Evolutionary conservation across 64 coral and sea anemone genomes (phyloP).

Genomic region (Montipora efflorescens): DNA sequence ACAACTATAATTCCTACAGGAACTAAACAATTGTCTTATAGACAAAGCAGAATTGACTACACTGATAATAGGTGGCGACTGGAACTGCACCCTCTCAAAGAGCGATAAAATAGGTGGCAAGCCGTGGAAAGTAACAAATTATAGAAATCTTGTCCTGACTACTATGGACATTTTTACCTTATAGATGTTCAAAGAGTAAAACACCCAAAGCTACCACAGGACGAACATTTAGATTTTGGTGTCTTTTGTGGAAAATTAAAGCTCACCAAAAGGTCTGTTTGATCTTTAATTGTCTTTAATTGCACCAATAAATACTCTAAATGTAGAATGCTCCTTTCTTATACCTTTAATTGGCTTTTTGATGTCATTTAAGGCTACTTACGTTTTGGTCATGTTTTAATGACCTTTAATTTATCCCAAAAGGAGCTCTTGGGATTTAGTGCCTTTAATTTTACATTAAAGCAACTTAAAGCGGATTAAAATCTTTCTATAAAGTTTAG

Average conservation of each 20-base stretch:
- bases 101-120: too few relatives aligned
- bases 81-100: too few relatives aligned
- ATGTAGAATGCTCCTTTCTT: constrained; percentile 6
- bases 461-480: constrained; percentile 12
- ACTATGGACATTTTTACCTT: too few relatives aligned
- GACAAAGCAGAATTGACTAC: too few relatives aligned
- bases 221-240: constrained; percentile 43
- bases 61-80: too few relatives aligned
- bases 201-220: too few relatives aligned
- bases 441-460: constrained; percentile 30
- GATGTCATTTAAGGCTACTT: neutral
- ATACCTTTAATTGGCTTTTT: constrained; percentile 10
- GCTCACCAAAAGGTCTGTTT: constrained; percentile 33
- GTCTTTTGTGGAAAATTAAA: constrained; percentile 58
- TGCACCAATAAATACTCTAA: constrained; percentile 13
- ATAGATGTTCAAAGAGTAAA: too few relatives aligned
- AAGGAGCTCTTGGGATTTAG: constrained; percentile 4
- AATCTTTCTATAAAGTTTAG: constrained; percentile 20
- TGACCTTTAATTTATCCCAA: constrained; percentile 25
- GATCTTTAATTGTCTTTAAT: constrained; percentile 55
- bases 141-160: too few relatives aligned
- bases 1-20: too few relatives aligned
- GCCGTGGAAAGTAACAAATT: too few relatives aligned
- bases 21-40: too few relatives aligned
- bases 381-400: constrained; percentile 26